Base-by-base conservation (phyloP, 2,797 vertebrate genomes). In the Pygocentrus nattereri region DNA sequence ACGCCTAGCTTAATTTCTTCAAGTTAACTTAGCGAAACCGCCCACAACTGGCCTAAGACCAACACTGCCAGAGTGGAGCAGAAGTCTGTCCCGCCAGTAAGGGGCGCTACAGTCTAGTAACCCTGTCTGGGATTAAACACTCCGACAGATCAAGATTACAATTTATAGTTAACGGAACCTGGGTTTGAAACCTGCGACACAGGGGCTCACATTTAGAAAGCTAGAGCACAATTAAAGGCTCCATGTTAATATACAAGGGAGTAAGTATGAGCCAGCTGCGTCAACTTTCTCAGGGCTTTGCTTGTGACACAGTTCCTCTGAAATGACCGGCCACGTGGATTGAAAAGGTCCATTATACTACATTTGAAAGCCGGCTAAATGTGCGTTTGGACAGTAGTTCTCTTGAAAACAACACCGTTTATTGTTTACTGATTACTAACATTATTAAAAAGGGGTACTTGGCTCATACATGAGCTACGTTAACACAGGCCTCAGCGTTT, bases 261-360 rank as follows among this genome's bases (percentile, higher is more conserved):
- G 44, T 12, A 23, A 2, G 19, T 41, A 16, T 56, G 21, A 23
- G 3, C 13, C 65, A 31, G 10, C 15, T 30, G 47, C 59, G 58
- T n/a, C 19, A 38, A 44, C 31, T 65, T 73, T 52, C 12, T 34
- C 27, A 73, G 1, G 41, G 1, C 23, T 34, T 23, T 34, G 38
- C 13, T n/a, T 1, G 54, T 7, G 6, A n/a, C 10, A 34, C 13
- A 18, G 71, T 13, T 30, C 16, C 44, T 18, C 3, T 49, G 7
- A 12, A 64, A 52, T 30, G 50, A 44, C 56, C 34, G 70, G 75
- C 81, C 81, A 82, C 81, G 81, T 82, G 81, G 50, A 49, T 59
- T 21, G 11, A 54, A 11, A 52, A 76, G 38, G 16, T 7, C 44
- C 5, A 11, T 81, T 44, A 30, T 3, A 77, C 15, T 10, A 19